Percentiles rank a stretch among this genome's conserved stretches.
These are phyloP conservation scores for Gymnobelideus leadbeateri DNA, from an alignment of 2,113 vertebrate genomes.

Conservation along the genomic window DNA sequence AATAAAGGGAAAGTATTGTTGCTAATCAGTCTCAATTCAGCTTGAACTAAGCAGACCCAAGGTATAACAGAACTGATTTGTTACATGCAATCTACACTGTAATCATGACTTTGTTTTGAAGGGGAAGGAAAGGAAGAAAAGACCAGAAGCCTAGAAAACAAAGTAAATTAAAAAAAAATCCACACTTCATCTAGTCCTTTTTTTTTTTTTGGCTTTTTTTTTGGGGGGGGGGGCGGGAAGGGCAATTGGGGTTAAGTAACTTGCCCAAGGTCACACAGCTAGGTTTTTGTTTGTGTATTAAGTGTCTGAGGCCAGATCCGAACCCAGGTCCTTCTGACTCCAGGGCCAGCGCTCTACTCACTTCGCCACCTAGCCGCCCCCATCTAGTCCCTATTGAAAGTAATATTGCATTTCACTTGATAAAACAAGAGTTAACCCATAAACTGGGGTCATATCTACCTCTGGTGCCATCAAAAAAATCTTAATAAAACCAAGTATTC, in stretches of 20 bases:
- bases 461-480: background rate
- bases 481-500: background rate
- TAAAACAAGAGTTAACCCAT: background rate
- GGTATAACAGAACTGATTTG: background rate
- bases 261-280: too few species aligned
- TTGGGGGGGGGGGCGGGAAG: too few species aligned
- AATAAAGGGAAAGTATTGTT: background rate
- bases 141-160: background rate
- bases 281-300: too few species aligned
- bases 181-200: background rate
- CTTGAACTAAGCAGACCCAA: background rate
- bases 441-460: background rate
- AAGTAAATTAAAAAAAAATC: background rate
- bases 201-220: too few species aligned
- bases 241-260: too few species aligned
- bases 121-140: background rate
- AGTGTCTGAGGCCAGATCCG: too few species aligned
- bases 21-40: background rate
- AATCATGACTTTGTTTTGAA: conserved; percentile 16
- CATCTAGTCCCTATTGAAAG: background rate
- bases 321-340: too few species aligned
- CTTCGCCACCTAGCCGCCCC: too few species aligned
- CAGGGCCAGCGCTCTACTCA: too few species aligned
- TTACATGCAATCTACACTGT: conserved; percentile 47
- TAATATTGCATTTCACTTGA: background rate